phyloP scores from a whole-genome alignment of 2,113 vertebrate genomes.

The Rhombomys opimus region DNA sequence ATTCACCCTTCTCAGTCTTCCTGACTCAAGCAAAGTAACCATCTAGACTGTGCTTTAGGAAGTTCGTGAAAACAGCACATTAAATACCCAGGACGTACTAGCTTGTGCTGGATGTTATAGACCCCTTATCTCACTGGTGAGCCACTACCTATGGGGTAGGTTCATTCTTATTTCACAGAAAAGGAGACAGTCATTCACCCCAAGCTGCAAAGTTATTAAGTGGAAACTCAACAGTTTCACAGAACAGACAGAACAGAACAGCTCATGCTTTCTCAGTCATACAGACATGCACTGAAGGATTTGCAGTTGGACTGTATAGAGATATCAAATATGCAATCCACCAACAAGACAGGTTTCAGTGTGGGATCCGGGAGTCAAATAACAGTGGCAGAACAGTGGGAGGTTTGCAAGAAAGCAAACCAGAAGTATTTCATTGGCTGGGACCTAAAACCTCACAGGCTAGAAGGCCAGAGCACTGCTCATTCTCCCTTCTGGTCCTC shows the following conservation, averaged over 20 bases:
- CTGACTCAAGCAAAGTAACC: background rate
- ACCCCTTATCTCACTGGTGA: background rate
- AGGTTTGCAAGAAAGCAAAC: background rate
- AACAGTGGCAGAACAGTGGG: fast-evolving
- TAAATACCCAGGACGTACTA: background rate
- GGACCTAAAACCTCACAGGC: background rate
- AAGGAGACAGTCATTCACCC: background rate
- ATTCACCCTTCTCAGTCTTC: background rate
- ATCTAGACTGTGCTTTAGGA: background rate
- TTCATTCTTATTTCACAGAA: background rate
- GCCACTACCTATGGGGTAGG: background rate
- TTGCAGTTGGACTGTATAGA: background rate
- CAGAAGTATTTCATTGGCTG: background rate
- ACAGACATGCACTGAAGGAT: background rate
- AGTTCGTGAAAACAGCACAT: background rate
- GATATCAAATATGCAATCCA: background rate
- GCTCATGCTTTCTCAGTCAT: background rate
- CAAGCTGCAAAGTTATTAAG: background rate
- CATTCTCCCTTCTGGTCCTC: background rate
- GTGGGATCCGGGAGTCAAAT: background rate
- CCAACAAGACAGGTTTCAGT: background rate
- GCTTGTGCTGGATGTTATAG: background rate
- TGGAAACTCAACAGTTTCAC: background rate
- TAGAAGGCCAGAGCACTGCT: background rate
- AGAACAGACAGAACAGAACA: too few relatives aligned